Evolutionary conservation across 2,797 vertebrate species (phyloP).

Genomic region (Sarcophilus harrisii): DNA sequence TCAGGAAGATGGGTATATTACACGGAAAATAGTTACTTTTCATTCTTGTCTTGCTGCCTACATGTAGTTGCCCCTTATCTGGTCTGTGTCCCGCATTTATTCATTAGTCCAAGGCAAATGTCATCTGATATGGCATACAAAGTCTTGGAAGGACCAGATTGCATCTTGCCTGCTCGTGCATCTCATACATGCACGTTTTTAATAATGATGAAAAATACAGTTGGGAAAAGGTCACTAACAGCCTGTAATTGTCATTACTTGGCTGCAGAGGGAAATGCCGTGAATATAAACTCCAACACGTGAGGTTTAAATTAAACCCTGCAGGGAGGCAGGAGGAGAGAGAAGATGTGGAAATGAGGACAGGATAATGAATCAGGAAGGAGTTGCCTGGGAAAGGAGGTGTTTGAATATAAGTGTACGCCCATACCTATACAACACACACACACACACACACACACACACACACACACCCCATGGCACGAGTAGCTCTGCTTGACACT

Average conservation of each 20-base stretch:
- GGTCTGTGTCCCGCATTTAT: background rate
- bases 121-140: background rate
- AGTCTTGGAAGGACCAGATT: background rate
- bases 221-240: background rate
- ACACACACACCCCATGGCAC: background rate
- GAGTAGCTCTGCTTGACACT: background rate
- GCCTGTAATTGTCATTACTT: background rate
- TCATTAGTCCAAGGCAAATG: background rate
- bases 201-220: constrained; percentile 13
- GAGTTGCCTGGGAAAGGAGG: background rate
- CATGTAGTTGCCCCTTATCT: background rate
- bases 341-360: background rate
- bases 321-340: background rate
- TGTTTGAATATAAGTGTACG: background rate
- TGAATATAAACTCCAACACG: background rate
- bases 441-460: background rate
- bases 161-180: background rate
- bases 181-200: constrained; percentile 19
- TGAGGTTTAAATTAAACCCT: background rate
- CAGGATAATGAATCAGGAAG: background rate
- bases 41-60: background rate
- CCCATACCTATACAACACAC: background rate
- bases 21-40: background rate
- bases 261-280: constrained; percentile 34
- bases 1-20: background rate